Evolutionary conservation across 92 coral and sea anemone genomes (phyloP).

Genomic region (Chrysogorgia sp.): DNA sequence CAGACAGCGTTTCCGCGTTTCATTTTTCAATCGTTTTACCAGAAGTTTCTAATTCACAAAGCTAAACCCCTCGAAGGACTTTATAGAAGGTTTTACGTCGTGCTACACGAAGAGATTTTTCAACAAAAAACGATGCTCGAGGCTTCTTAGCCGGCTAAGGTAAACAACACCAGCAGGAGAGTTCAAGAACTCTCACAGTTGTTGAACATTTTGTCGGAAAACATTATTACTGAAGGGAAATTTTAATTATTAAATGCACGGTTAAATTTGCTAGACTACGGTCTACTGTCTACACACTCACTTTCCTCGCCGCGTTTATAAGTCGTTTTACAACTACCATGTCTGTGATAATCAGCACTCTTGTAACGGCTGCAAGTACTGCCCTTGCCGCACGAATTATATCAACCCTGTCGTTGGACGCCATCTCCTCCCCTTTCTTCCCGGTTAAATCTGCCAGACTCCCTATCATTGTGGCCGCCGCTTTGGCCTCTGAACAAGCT

Average conservation of each 20-base stretch:
- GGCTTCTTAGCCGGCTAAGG: not conserved
- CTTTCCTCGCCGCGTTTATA: constrained; percentile 90
- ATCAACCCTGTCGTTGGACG: constrained; percentile 65
- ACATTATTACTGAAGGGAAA: too few species aligned
- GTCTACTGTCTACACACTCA: constrained; percentile 21
- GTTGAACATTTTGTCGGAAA: not conserved
- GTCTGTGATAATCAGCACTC: constrained; percentile 90
- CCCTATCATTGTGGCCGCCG: constrained; percentile 84
- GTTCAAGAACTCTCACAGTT: not conserved
- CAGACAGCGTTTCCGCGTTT: too few species aligned
- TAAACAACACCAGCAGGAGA: not conserved
- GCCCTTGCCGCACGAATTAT: constrained; percentile 91
- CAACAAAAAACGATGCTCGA: not conserved
- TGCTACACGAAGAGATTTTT: too few species aligned
- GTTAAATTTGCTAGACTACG: not conserved
- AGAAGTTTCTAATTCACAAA: too few species aligned
- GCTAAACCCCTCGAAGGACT: too few species aligned
- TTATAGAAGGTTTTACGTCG: too few species aligned
- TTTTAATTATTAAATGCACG: not conserved
- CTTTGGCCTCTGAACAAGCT: constrained; percentile 93
- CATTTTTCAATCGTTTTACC: too few species aligned
- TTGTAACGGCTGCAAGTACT: constrained; percentile 86
- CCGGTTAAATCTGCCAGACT: constrained; percentile 70
- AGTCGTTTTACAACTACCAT: constrained; percentile 92
- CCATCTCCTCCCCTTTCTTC: constrained; percentile 59